A percentile compares a stretch with the other conserved stretches of the same genome.
phyloP scores from a whole-genome alignment of 2,888 invertebrate species.

The Acrobasis repandana region DNA sequence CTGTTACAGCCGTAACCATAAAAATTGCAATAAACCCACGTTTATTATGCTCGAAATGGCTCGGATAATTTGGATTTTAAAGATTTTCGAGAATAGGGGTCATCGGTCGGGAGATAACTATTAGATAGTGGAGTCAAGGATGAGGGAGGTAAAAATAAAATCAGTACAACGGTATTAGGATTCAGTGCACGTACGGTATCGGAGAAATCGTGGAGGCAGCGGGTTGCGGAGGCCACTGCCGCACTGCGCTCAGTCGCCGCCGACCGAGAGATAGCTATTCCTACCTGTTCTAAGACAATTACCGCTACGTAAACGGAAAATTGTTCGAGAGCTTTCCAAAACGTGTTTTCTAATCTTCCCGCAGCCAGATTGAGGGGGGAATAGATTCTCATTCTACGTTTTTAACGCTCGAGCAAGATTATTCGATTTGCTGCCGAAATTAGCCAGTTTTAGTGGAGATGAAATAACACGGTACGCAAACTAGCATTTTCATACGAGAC shows the following conservation, averaged over 20 bases:
- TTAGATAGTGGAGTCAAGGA: conserved; percentile 75
- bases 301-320: conserved; percentile 79
- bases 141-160: conserved; percentile 75
- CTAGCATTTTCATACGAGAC: conserved; percentile 25
- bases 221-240: conserved; percentile 62
- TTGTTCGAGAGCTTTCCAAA: conserved; percentile 69
- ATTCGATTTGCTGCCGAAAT: conserved; percentile 32
- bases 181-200: conserved; percentile 75
- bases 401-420: conserved; percentile 51
- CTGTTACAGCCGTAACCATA: conserved; percentile 53
- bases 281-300: conserved; percentile 77
- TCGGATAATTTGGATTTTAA: conserved; percentile 38
- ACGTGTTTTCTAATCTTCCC: conserved; percentile 76
- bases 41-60: conserved; percentile 39
- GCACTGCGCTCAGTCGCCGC: conserved; percentile 65
- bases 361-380: conserved; percentile 54
- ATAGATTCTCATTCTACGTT: conserved; percentile 54
- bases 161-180: conserved; percentile 74
- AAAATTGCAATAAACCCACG: conserved; percentile 56
- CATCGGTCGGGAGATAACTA: conserved; percentile 63
- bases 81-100: conserved; percentile 28
- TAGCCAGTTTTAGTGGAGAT: conserved; percentile 34
- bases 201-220: conserved; percentile 65
- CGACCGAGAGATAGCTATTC: conserved; percentile 57
- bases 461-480: conserved; percentile 39